Evolutionary conservation across 2,113 vertebrate genomes (phyloP).

Genomic region (Ornithorhynchus anatinus): DNA sequence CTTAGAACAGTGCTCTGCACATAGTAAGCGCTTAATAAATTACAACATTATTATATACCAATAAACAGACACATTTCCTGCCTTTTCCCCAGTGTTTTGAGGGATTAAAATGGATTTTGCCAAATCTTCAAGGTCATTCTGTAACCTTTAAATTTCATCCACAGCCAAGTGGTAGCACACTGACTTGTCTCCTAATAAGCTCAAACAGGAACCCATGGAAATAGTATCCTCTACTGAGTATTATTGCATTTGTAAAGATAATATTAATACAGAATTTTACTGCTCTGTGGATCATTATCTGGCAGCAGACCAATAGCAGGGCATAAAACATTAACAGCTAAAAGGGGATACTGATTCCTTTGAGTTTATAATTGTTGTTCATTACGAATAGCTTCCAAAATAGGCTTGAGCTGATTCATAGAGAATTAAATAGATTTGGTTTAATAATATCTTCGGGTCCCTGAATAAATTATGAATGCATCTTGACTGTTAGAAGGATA

Average conservation of each 20-base stretch:
- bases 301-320: conserved; percentile 61
- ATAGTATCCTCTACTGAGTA: conserved; percentile 58
- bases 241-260: conserved; percentile 70
- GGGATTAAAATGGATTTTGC: too few species aligned
- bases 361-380: conserved; percentile 73
- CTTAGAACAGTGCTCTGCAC: too few species aligned
- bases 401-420: conserved; percentile 65
- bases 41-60: too few species aligned
- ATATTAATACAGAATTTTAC: conserved; percentile 72
- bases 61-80: too few species aligned
- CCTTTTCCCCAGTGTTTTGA: too few species aligned
- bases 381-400: conserved; percentile 69
- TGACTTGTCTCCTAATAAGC: conserved; percentile 32
- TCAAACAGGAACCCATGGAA: conserved; percentile 55
- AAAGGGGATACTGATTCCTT: conserved; percentile 66
- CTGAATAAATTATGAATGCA: conserved; percentile 77
- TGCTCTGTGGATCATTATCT: conserved; percentile 71
- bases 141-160: conserved; percentile 32
- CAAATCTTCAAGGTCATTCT: conserved; percentile 59
- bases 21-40: too few species aligned
- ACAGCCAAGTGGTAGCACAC: conserved; percentile 41
- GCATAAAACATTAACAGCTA: conserved; percentile 72
- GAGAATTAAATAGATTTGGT: conserved; percentile 73
- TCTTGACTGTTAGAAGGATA: conserved; percentile 65
- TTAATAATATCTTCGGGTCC: conserved; percentile 73